These are phyloP conservation scores for Cryptotermes secundus DNA, from an alignment of 1,140 invertebrate genomes.

Conservation along the genomic window DNA sequence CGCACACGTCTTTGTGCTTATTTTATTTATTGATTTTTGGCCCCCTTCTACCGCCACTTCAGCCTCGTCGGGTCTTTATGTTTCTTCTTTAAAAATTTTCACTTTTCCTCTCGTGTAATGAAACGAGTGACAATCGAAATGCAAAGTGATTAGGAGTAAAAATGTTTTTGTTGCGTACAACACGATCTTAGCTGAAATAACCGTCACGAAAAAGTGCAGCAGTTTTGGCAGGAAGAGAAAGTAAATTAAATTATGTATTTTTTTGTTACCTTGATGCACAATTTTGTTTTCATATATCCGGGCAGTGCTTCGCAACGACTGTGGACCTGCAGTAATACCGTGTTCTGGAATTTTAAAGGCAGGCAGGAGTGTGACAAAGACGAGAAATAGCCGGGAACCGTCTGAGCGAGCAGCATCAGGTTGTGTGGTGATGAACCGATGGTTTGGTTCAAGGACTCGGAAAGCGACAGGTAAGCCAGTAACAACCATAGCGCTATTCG, in stretches of 20 bases:
- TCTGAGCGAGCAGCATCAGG: background rate
- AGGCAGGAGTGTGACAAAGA: background rate
- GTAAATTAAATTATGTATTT: background rate
- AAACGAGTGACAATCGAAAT: background rate
- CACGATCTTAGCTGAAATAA: background rate
- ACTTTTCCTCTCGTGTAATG: background rate
- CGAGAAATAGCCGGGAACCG: background rate
- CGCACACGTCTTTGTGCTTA: background rate
- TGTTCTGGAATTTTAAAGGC: background rate
- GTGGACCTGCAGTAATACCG: background rate
- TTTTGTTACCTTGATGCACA: background rate
- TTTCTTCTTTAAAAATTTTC: background rate
- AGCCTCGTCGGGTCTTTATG: background rate
- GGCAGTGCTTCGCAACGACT: background rate
- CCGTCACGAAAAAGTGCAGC: background rate
- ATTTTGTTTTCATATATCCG: background rate
- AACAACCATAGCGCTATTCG: background rate
- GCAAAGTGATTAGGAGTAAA: background rate
- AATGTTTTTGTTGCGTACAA: background rate
- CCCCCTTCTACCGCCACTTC: background rate
- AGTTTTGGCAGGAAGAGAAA: background rate
- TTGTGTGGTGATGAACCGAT: constrained; percentile 16
- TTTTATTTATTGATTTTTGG: constrained; percentile 16
- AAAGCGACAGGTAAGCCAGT: background rate
- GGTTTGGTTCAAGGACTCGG: background rate